These are phyloP conservation scores for Phenganax marumi DNA, from an alignment of 92 coral and sea anemone genomes.

Conservation along the genomic window DNA sequence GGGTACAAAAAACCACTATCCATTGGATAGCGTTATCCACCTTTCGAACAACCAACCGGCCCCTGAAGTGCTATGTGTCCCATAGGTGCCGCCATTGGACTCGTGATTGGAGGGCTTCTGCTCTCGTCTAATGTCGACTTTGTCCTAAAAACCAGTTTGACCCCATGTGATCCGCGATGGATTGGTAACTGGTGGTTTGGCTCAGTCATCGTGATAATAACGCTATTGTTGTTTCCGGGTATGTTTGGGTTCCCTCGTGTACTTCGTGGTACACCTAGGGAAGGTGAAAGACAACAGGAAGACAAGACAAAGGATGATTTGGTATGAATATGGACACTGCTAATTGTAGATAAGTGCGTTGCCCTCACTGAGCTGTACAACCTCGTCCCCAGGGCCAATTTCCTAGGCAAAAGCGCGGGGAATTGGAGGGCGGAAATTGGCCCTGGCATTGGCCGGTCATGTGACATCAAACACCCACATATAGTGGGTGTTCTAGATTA, in stretches of 20 bases:
- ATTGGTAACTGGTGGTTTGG: slow-evolving; percentile 99
- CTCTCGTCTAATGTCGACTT: slow-evolving; percentile 75
- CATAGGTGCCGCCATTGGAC: slow-evolving; percentile 73
- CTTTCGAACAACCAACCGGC: too few relatives aligned
- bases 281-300: slow-evolving; percentile 35
- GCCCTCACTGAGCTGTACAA: too few relatives aligned
- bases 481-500: slow-evolving; percentile 29
- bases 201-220: slow-evolving; percentile 46
- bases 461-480: slow-evolving; percentile 46
- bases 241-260: slow-evolving; percentile 68
- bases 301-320: too few relatives aligned
- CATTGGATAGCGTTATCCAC: too few relatives aligned
- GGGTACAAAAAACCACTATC: too few relatives aligned
- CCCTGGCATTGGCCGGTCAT: slow-evolving; percentile 58
- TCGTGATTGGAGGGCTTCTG: slow-evolving; percentile 61
- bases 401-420: too few relatives aligned
- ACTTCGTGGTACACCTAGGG: slow-evolving; percentile 60
- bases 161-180: slow-evolving; percentile 67
- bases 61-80: too few relatives aligned
- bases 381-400: too few relatives aligned
- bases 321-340: too few relatives aligned
- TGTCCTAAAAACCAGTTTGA: slow-evolving; percentile 63
- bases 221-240: slow-evolving; percentile 57
- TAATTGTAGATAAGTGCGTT: too few relatives aligned
- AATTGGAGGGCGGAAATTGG: too few relatives aligned